Conservation (phyloP, 2,797 vertebrate species). For the Euphonia xanthogaster region DNA sequence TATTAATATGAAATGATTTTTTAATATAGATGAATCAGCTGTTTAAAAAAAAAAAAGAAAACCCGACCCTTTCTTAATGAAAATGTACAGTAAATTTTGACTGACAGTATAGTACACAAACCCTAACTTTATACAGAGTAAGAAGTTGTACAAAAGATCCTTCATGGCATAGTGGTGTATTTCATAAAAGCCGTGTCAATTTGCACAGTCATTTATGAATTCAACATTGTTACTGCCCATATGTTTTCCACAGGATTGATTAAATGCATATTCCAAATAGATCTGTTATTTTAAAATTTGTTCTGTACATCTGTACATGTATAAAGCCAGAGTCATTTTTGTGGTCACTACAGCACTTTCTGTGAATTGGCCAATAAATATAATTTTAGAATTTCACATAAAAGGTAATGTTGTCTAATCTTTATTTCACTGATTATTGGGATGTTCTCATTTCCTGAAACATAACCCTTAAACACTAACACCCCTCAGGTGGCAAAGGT, state of each 20-base stretch:
- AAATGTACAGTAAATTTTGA: constrained; percentile 26
- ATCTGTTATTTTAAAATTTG: constrained; percentile 71
- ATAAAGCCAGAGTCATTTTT: constrained; percentile 71
- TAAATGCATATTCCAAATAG: constrained; percentile 67
- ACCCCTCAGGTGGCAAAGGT: neutral
- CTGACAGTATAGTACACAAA: neutral
- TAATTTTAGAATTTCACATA: constrained; percentile 83
- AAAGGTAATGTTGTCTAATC: constrained; percentile 44
- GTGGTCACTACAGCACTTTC: constrained; percentile 76
- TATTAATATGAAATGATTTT: neutral
- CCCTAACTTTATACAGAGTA: neutral
- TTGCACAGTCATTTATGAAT: constrained; percentile 55
- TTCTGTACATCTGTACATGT: constrained; percentile 71
- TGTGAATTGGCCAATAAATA: constrained; percentile 84
- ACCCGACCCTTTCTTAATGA: neutral
- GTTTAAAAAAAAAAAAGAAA: neutral
- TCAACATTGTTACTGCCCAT: constrained; percentile 49
- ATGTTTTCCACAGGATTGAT: constrained; percentile 64
- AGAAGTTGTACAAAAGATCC: constrained; percentile 32
- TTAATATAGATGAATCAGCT: neutral
- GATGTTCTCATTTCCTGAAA: neutral
- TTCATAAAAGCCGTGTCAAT: neutral
- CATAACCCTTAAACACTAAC: neutral
- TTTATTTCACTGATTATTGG: constrained; percentile 8
- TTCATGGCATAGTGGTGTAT: constrained; percentile 22